A percentile compares a stretch with the other conserved stretches of the same genome.
phyloP scores from a whole-genome alignment of 53 echinoderm and acorn worm species.

The Mesocentrotus franciscanus region DNA sequence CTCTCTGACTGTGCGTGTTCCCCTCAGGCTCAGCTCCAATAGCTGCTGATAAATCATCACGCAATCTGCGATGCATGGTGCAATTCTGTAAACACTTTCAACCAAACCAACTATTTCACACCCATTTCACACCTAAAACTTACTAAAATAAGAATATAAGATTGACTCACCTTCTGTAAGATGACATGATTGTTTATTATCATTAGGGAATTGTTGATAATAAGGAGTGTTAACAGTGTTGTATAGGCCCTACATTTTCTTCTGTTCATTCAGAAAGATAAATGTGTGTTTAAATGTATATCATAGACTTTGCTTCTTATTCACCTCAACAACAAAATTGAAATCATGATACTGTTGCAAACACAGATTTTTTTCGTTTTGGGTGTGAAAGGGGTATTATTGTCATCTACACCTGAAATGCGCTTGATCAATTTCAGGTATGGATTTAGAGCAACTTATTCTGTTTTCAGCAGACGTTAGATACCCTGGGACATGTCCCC shows the following conservation, averaged over 20 bases:
- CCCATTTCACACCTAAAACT: background rate
- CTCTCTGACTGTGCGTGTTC: slow-evolving; percentile 30
- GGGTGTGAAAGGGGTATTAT: background rate
- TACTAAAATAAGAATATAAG: background rate
- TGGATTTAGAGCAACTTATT: slow-evolving; percentile 39
- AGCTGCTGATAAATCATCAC: slow-evolving; percentile 35
- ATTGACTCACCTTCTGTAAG: background rate
- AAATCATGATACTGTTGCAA: no score
- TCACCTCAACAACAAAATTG: no score
- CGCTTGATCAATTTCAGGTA: slow-evolving; percentile 36
- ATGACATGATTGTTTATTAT: background rate
- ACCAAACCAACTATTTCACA: background rate
- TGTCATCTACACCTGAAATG: background rate
- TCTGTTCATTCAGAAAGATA: background rate
- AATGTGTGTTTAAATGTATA: background rate
- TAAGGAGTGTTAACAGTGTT: background rate
- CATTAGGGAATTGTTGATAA: background rate
- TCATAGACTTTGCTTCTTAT: background rate
- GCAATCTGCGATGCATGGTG: background rate
- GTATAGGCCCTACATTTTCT: background rate
- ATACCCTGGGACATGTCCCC: background rate
- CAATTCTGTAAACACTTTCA: slow-evolving; percentile 27
- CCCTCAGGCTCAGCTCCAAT: slow-evolving; percentile 24
- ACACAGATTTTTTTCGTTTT: no score
- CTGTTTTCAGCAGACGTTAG: background rate